Percentiles rank a stretch among this genome's conserved stretches.
phyloP scores from a whole-genome alignment of 2,888 invertebrate species.

The Achlya flavicornis region DNA sequence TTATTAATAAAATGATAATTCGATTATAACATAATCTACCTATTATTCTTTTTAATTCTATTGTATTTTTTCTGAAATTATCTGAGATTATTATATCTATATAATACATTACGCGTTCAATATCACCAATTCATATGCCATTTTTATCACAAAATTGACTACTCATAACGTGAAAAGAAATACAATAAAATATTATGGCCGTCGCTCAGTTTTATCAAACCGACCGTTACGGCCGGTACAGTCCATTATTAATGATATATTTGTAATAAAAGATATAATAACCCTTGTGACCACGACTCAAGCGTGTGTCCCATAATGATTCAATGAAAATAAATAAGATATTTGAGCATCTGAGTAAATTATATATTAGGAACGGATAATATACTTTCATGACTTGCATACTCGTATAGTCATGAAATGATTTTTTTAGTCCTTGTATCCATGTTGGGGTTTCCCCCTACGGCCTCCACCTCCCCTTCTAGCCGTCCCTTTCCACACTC shows the following conservation, averaged over 20 bases:
- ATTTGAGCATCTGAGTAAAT: no score
- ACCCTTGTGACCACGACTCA: neutral
- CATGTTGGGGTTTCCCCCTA: no score
- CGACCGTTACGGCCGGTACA: conserved; percentile 11
- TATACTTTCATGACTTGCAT: no score
- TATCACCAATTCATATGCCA: conserved; percentile 7
- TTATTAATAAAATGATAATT: no score
- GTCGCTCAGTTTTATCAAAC: conserved; percentile 15
- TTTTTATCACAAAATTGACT: conserved; percentile 14
- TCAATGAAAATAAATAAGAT: neutral
- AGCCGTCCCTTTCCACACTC: no score
- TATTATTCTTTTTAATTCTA: no score
- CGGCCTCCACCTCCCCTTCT: no score
- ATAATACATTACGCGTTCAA: conserved; percentile 7
- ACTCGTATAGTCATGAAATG: no score
- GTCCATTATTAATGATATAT: conserved; percentile 18
- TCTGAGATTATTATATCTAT: neutral
- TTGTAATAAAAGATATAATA: conserved; percentile 13
- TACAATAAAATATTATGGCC: conserved; percentile 13
- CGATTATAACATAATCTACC: no score
- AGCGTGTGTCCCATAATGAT: conserved; percentile 1
- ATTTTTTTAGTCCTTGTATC: no score
- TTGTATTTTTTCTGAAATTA: neutral
- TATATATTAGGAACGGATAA: no score
- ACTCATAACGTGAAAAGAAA: conserved; percentile 14